These are phyloP conservation scores for Melanargia galathea DNA, from an alignment of 2,888 invertebrate genomes.

Conservation along the genomic window DNA sequence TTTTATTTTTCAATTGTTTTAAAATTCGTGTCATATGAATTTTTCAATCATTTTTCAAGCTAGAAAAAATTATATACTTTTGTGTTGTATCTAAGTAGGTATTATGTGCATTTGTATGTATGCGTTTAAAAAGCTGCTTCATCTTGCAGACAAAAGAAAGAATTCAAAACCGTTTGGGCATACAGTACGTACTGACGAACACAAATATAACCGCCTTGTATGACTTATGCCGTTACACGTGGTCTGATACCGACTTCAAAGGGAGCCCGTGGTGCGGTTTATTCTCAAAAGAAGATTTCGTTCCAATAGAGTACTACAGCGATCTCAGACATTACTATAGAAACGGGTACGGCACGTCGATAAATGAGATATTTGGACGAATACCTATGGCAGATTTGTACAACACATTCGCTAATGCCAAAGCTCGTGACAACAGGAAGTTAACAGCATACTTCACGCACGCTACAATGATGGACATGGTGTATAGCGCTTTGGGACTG, in stretches of 20 bases:
- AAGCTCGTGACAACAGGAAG: conserved; percentile 61
- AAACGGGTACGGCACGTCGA: conserved; percentile 65
- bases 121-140: background rate
- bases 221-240: conserved; percentile 89
- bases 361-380: conserved; percentile 85
- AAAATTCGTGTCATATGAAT: too few species aligned
- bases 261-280: conserved; percentile 89
- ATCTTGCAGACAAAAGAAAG: conserved; percentile 63
- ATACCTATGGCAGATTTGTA: conserved; percentile 86
- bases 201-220: conserved; percentile 85
- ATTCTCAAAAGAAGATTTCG: conserved; percentile 87
- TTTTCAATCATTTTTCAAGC: too few species aligned
- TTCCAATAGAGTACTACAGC: conserved; percentile 87
- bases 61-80: too few species aligned
- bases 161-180: conserved; percentile 79
- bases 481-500: conserved; percentile 85
- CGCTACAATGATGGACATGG: conserved; percentile 83
- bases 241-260: conserved; percentile 77
- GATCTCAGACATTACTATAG: conserved; percentile 88
- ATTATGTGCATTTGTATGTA: background rate
- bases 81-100: too few species aligned
- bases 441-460: conserved; percentile 87
- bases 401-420: conserved; percentile 71
- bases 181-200: conserved; percentile 56
- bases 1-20: too few species aligned